Evolutionary conservation across 2,888 invertebrate species (phyloP), one percentile per base, ranked within the genome.

Genomic region (Drosophila eohydei): DNA sequence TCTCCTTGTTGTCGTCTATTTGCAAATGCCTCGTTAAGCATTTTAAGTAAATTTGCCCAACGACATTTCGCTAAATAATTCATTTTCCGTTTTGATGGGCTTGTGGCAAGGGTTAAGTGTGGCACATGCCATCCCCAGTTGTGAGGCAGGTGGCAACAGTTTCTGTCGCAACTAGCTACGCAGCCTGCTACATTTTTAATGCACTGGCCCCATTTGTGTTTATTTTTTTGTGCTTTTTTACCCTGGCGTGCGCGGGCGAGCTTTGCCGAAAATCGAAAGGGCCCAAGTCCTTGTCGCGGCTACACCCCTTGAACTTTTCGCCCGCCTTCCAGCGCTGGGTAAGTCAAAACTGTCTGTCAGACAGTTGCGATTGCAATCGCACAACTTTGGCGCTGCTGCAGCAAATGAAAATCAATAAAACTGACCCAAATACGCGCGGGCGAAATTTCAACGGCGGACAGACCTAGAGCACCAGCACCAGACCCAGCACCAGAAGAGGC

Each of bases 371-470:
- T 82, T 84, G 84, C 84, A 84, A 85, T 85, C 78, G 80, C 69
- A 63, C 51, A 62, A 71, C 61, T 77, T 76, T 68, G 68, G 63
- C 68, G 72, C 64, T 76, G 72, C 67, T 72, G 60, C 74, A 21
- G 69, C 77, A 63, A 59, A 61, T 44, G 60, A 84, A 88, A 84
- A 85, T 85, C 84, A 85, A 85, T 85, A 85, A 85, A 85, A 88
- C 81, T 85, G 84, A 85, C 84, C 84, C 88, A 85, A 85, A 85
- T 85, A 83, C 80, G 85, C 85, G 83, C 82, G 83, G 80, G 71
- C 69, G 46, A 78, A 84, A 83, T 82, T 81, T 84, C 66, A 64
- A 54, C 2, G 40, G 30, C 40, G 54, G 40, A 54, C 38, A 38
- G 36, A 36, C 51, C 34, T 12, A 38, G 26, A 26, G 52, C 34